Percentiles rank a stretch among this genome's conserved stretches.
These are phyloP conservation scores for Anolis apletophallus DNA, from an alignment of 2,797 vertebrate species.

Conservation along the genomic window DNA sequence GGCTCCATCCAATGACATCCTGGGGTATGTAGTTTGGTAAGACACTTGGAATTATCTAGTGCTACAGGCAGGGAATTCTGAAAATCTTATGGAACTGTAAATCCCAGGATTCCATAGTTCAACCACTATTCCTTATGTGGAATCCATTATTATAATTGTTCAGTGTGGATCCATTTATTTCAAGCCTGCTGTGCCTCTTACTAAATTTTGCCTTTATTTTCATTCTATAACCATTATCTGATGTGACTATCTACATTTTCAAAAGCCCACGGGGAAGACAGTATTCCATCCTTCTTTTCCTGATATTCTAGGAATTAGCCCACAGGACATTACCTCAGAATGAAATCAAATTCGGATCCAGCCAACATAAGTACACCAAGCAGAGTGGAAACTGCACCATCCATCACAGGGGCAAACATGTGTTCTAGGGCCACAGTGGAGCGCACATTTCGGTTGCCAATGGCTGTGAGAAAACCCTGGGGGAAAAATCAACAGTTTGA, in stretches of 20 bases:
- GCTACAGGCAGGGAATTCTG: too few relatives aligned
- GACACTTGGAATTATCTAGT: too few relatives aligned
- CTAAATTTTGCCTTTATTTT: neutral
- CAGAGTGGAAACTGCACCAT: slow-evolving; percentile 94
- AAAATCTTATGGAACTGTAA: too few relatives aligned
- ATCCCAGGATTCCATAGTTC: too few relatives aligned
- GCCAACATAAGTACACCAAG: slow-evolving; percentile 97
- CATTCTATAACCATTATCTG: neutral
- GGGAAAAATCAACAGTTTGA: slow-evolving; percentile 10
- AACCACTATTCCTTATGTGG: too few relatives aligned
- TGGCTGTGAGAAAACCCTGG: slow-evolving; percentile 94
- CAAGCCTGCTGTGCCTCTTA: neutral
- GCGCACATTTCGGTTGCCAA: slow-evolving; percentile 90
- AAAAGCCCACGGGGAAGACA: neutral
- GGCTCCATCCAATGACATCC: too few relatives aligned
- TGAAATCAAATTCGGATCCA: slow-evolving; percentile 97
- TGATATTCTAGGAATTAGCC: neutral
- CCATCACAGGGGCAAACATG: slow-evolving; percentile 96
- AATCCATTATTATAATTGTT: too few relatives aligned
- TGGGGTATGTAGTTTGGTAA: too few relatives aligned
- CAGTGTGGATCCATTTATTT: too few relatives aligned
- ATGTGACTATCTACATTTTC: neutral
- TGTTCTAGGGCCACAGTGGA: slow-evolving; percentile 89
- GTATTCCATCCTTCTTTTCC: neutral
- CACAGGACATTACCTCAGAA: slow-evolving; percentile 86